Base-by-base conservation (phyloP, 1,140 invertebrate species). In the Meloidogyne hapla region DNA sequence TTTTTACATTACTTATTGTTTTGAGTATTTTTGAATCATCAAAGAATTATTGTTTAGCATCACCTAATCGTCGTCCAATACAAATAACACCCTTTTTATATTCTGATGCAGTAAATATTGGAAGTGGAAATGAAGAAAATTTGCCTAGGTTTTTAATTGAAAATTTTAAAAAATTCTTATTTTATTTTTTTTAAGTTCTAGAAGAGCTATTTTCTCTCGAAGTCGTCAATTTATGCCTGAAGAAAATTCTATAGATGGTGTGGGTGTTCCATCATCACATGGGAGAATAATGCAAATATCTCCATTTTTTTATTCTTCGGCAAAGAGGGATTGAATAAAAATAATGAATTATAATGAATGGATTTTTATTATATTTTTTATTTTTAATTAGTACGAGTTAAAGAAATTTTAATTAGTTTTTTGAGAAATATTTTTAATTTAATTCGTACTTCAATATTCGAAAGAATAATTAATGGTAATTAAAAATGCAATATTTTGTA, bases 51-150 rank as follows among this genome's bases (percentile, higher is more conserved):
- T n/a, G 18, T 6, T 56, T 56, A n/a, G 48, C 18, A n/a, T 56
- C 48, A n/a, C 21, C 70, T n/a, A 61, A 73, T 63, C 70, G 70
- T 28, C 70, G 70, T 64, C 70, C 70, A 21, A 38, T 73, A 28
- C 70, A 64, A 26, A 73, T 73, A 42, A 73, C 70, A 8, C 70
- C 70, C 5, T 73, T 73, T 64, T 40, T 73, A 25, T 73, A 73
- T 64, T 73, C 70, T 21, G 70, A 73, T 23, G 70, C 70, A 38
- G 26, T 73, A 33, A 73, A 73, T 38, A 26, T 73, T 38, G 45
- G 70, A 21, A 23, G 70, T 56, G 48, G n/a, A 56, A 56, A n/a
- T n/a, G 48, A 56, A 56, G 48, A 56, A 8, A 56, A 56, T 56
- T 8, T 56, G n/a, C 48, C 48, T 5, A 56, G 48, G 48, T 56